These are phyloP conservation scores for Grapholita molesta DNA, from an alignment of 1,140 invertebrate genomes.

Conservation along the genomic window DNA sequence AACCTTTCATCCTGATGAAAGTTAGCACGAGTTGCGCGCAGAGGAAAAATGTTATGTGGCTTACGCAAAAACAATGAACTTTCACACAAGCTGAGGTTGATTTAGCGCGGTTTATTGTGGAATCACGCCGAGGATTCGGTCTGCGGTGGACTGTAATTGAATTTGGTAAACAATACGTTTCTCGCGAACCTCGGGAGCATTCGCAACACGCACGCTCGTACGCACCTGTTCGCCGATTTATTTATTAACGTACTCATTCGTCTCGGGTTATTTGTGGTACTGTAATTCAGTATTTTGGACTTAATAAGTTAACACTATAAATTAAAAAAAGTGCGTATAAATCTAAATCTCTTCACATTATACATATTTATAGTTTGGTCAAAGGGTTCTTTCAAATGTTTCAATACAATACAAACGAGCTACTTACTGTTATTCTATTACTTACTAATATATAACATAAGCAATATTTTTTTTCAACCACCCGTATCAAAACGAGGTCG, in stretches of 20 bases:
- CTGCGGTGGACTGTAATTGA: conserved; percentile 65
- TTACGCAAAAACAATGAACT: conserved; percentile 69
- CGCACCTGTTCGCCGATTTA: conserved; percentile 47
- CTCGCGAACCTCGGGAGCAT: conserved; percentile 36
- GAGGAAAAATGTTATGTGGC: conserved; percentile 44
- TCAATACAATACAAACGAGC: too few species aligned
- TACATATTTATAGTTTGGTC: too few species aligned
- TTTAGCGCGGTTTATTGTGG: conserved; percentile 58
- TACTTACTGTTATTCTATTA: not conserved
- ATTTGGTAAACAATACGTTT: conserved; percentile 73
- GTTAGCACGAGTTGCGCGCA: not conserved
- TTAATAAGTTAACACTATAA: too few species aligned
- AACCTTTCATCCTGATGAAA: conserved; percentile 4
- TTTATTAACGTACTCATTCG: conserved; percentile 19
- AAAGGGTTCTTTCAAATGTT: too few species aligned
- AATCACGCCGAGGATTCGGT: conserved; percentile 50
- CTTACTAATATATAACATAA: not conserved
- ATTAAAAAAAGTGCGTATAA: too few species aligned
- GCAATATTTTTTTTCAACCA: not conserved
- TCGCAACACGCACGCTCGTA: conserved; percentile 39
- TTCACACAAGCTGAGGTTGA: conserved; percentile 59
- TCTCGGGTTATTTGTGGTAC: not conserved
- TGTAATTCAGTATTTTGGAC: not conserved
- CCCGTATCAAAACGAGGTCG: conserved; percentile 52
- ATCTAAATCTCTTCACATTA: too few species aligned